Evolutionary conservation across 2,113 vertebrate genomes (phyloP).

Genomic region (chimpanzee (Pan troglodytes)): NHGRI_mPanTro3-v2.1_pri NC_072404.2:123796001-123796500

Average conservation of each 20-base stretch:
- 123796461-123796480: conserved; percentile 49
- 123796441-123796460: conserved; percentile 40
- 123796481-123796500: conserved; percentile 57
- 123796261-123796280: conserved; percentile 62
- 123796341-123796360: conserved; percentile 65
- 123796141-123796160: conserved; percentile 25
- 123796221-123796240: not conserved
- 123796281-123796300: conserved; percentile 54
- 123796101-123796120: conserved; percentile 37
- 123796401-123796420: conserved; percentile 62
- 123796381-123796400: conserved; percentile 43
- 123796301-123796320: conserved; percentile 52
- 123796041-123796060: not conserved
- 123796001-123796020: not conserved
- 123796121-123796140: not conserved
- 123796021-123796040: no score
- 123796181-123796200: conserved; percentile 19
- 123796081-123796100: conserved; percentile 5
- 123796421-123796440: conserved; percentile 50
- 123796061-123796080: not conserved
- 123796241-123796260: conserved; percentile 26
- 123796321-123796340: conserved; percentile 67
- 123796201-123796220: conserved; percentile 31
- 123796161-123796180: conserved; percentile 21
- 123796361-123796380: conserved; percentile 64